Conservation (phyloP, 2,113 vertebrate species). For the Sinocyclocheilus rhinocerous region DNA sequence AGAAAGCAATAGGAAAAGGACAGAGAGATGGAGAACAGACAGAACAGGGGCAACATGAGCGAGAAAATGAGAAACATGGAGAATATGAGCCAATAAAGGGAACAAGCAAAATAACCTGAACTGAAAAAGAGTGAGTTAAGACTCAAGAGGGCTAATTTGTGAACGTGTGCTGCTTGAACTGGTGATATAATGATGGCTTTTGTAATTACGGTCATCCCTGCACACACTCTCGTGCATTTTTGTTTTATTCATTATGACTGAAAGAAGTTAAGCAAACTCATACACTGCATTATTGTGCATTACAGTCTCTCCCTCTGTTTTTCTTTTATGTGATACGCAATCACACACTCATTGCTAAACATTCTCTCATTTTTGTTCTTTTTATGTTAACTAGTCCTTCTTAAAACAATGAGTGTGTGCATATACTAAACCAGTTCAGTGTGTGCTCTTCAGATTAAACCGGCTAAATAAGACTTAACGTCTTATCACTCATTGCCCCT, state of each 20-base stretch:
- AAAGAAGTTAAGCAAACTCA: conserved; percentile 10
- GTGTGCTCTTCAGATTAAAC: neutral
- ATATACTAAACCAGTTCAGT: neutral
- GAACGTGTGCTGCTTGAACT: conserved; percentile 24
- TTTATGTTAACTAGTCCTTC: neutral
- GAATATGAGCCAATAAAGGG: neutral
- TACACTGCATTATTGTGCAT: neutral
- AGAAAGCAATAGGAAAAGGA: neutral
- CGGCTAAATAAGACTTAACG: neutral
- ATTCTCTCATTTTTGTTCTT: neutral
- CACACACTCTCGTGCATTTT: neutral
- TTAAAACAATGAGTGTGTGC: neutral
- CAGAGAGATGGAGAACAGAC: conserved; percentile 16
- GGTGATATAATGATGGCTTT: conserved; percentile 47
- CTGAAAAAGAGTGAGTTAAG: neutral
- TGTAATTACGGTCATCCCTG: conserved; percentile 16
- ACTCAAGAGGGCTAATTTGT: conserved; percentile 33
- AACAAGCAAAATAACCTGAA: neutral
- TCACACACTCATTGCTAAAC: neutral
- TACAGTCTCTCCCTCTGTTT: neutral
- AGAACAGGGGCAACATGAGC: neutral
- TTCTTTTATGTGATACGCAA: neutral
- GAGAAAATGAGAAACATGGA: conserved; percentile 11
- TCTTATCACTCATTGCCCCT: neutral
- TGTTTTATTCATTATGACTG: neutral